Evolutionary conservation across 2,113 vertebrate genomes (phyloP).

Genomic region (Turdus rufiventris): DNA sequence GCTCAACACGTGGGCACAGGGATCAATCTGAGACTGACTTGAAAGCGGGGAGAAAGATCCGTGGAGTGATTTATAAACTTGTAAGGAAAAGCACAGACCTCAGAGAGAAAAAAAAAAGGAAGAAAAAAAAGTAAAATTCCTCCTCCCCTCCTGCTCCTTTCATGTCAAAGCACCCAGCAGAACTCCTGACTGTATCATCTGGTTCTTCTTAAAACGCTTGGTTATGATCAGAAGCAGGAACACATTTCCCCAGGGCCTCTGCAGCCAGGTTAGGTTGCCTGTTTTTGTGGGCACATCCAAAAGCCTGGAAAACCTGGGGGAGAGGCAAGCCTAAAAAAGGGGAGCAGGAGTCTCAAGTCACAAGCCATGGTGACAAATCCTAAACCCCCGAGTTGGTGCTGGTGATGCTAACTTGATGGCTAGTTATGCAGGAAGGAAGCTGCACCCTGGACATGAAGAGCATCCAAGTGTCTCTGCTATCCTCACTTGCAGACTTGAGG

Average conservation of each 20-base stretch:
- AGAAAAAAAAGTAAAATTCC: neutral
- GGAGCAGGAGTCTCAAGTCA: neutral
- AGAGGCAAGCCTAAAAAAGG: neutral
- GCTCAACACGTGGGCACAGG: constrained; percentile 36
- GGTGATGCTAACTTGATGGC: neutral
- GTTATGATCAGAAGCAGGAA: neutral
- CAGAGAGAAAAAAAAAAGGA: neutral
- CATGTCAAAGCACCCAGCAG: neutral
- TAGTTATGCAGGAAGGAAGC: neutral
- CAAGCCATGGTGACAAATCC: neutral
- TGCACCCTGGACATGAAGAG: neutral
- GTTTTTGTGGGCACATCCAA: neutral
- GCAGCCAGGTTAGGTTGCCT: neutral
- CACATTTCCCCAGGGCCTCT: neutral
- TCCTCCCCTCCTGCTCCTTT: neutral
- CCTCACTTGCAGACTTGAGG: neutral
- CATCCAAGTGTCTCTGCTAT: neutral
- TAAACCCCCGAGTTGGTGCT: neutral
- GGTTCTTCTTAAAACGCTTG: constrained; percentile 34
- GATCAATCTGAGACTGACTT: constrained; percentile 38
- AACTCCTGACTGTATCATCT: constrained; percentile 45
- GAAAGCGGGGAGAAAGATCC: constrained; percentile 37
- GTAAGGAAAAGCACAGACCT: constrained; percentile 35
- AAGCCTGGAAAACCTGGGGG: neutral
- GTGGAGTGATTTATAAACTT: constrained; percentile 58